These are phyloP conservation scores for Eristalis pertinax DNA, from an alignment of 2,888 invertebrate genomes.

Conservation along the genomic window DNA sequence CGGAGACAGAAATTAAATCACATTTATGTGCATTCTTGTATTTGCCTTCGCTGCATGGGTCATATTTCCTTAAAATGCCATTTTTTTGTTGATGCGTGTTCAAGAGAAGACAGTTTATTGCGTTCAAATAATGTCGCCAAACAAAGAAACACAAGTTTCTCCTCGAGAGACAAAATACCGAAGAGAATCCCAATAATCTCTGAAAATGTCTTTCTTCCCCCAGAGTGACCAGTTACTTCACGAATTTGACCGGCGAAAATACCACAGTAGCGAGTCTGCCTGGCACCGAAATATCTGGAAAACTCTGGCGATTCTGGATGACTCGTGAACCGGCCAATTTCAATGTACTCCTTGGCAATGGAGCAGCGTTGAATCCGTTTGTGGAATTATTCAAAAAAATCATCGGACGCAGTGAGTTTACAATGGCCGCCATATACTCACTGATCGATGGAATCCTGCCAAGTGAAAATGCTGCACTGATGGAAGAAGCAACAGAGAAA, in stretches of 20 bases:
- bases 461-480: constrained; percentile 85
- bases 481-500: constrained; percentile 83
- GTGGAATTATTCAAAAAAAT: constrained; percentile 85
- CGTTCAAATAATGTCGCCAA: too few relatives aligned
- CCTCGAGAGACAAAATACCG: too few relatives aligned
- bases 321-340: constrained; percentile 86
- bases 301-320: constrained; percentile 90
- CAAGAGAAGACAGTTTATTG: too few relatives aligned
- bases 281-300: constrained; percentile 82
- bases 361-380: constrained; percentile 83
- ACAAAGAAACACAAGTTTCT: too few relatives aligned
- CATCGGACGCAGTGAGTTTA: constrained; percentile 85
- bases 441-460: constrained; percentile 87
- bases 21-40: too few relatives aligned
- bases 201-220: constrained; percentile 46
- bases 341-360: constrained; percentile 85
- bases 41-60: too few relatives aligned
- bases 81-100: too few relatives aligned
- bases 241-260: constrained; percentile 77
- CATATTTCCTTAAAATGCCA: too few relatives aligned
- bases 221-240: constrained; percentile 81
- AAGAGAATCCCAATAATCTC: too few relatives aligned
- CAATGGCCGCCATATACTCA: constrained; percentile 86
- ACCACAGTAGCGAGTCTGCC: constrained; percentile 77
- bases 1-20: too few relatives aligned